Conservation (phyloP, 2,113 vertebrate species). For the Peromyscus polionotus region DNA sequence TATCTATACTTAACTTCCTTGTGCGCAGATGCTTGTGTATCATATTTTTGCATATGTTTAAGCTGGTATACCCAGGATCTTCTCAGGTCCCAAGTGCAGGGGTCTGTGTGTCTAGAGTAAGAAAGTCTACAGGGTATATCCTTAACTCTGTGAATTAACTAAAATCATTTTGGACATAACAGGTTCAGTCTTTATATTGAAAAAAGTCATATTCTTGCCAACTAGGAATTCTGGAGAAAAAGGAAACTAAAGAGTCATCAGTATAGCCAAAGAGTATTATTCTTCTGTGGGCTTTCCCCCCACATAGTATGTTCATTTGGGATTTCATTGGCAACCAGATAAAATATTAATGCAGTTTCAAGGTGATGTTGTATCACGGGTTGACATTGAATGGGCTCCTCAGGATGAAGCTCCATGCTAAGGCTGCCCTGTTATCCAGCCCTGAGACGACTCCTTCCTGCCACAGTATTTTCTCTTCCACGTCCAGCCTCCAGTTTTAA, state of each 20-base stretch:
- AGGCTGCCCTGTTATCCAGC: background rate
- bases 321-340: background rate
- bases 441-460: background rate
- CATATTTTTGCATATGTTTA: background rate
- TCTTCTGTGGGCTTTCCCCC: background rate
- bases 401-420: background rate
- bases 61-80: background rate
- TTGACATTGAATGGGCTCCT: background rate
- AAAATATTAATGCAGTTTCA: constrained; percentile 22
- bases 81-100: background rate
- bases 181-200: background rate
- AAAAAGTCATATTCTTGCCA: constrained; percentile 26
- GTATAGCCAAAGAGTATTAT: background rate
- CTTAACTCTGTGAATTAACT: constrained; percentile 1
- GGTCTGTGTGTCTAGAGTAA: background rate
- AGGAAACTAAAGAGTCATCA: background rate
- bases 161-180: background rate
- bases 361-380: background rate
- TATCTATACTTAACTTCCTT: background rate
- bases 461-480: background rate
- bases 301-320: background rate
- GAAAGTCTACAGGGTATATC: background rate
- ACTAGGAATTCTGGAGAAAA: background rate
- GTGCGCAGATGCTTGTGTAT: background rate
- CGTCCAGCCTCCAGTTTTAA: constrained; percentile 16